phyloP scores from a whole-genome alignment of 2,888 invertebrate species.

The Stegana nigrithorax region DNA sequence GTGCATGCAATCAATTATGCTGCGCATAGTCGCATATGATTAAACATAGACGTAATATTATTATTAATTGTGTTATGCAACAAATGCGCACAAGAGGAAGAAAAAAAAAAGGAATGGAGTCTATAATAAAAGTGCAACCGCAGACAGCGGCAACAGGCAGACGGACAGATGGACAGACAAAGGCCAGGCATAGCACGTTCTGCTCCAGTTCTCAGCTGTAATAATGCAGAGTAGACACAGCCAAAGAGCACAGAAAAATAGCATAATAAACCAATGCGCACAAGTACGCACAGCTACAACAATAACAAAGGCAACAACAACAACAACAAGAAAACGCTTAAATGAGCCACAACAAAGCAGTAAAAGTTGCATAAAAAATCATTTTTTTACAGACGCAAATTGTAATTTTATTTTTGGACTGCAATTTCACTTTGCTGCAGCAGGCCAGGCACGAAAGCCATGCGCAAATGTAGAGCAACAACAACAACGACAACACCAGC shows the following conservation, averaged over 20 bases:
- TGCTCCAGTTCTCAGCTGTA: slow-evolving; percentile 3
- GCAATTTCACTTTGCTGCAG: slow-evolving; percentile 4
- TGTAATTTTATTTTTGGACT: neutral
- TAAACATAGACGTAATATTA: too few species aligned
- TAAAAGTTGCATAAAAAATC: neutral
- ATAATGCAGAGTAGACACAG: too few species aligned
- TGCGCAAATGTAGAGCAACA: too few species aligned
- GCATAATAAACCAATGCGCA: too few species aligned
- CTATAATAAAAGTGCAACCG: too few species aligned
- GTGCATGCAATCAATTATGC: neutral
- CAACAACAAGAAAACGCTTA: neutral
- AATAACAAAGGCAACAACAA: neutral
- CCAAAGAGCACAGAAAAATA: slow-evolving; percentile 7
- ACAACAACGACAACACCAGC: too few species aligned
- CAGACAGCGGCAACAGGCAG: neutral
- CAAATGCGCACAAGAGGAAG: too few species aligned
- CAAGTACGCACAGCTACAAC: neutral
- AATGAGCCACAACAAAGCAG: neutral
- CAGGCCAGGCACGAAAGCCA: too few species aligned
- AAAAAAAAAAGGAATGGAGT: too few species aligned
- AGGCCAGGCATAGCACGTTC: neutral
- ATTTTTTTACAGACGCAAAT: slow-evolving; percentile 29
- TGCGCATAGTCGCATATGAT: neutral
- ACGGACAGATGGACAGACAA: neutral
- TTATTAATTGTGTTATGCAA: too few species aligned